phyloP scores from a whole-genome alignment of 2,797 vertebrate species.

The Gallinago nigripennis region DNA sequence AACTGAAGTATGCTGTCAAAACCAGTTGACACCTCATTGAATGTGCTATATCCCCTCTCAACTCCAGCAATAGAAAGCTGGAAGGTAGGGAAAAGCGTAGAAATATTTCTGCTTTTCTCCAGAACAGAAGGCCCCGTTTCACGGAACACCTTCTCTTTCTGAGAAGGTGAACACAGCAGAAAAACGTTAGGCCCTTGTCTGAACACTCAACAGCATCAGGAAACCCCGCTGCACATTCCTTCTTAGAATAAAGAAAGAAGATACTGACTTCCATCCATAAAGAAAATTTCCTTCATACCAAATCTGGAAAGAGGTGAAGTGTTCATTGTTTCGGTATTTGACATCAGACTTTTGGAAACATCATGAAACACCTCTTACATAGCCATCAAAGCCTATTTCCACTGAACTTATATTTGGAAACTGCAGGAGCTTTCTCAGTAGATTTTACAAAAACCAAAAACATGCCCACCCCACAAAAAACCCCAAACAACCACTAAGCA shows the following conservation, averaged over 20 bases:
- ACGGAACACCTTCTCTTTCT: not conserved
- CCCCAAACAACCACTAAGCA: not conserved
- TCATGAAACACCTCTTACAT: not conserved
- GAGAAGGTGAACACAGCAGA: not conserved
- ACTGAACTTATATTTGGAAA: no score
- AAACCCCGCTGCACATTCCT: not conserved
- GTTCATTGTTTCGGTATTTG: fast-evolving
- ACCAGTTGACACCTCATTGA: not conserved
- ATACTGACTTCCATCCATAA: not conserved
- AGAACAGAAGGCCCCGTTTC: not conserved
- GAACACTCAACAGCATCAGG: not conserved
- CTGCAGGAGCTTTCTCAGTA: not conserved
- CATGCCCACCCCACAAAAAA: no score
- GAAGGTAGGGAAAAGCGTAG: not conserved
- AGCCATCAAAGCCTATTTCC: no score
- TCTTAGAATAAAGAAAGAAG: not conserved
- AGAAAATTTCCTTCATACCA: not conserved
- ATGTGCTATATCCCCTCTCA: not conserved
- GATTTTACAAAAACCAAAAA: not conserved
- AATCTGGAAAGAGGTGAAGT: not conserved
- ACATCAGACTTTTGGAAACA: not conserved
- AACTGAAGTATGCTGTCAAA: not conserved
- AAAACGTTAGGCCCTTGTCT: not conserved
- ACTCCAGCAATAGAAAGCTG: not conserved
- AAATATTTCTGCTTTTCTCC: not conserved